Base-by-base conservation (phyloP, 2,113 vertebrate genomes). In the Tympanuchus pallidicinctus region DNA sequence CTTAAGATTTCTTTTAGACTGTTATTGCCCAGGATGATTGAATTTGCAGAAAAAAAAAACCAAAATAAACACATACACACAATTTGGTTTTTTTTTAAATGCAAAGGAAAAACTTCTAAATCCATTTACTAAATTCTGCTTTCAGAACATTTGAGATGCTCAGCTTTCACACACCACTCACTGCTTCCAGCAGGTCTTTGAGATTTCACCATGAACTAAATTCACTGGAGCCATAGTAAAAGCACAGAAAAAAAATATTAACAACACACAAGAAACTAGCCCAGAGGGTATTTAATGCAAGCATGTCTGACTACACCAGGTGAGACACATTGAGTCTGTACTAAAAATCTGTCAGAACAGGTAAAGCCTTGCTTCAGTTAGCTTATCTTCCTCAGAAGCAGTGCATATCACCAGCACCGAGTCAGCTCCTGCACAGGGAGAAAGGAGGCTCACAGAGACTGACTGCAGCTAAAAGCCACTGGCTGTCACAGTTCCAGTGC, bases 301-400 rank as follows among this genome's bases (percentile, higher is more conserved):
- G 71, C 5, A 6, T 2, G 10, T 74, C 78, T 75, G 76, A 86
- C 40, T 72, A 89, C n/a, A 48, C 20, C 72, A 81, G 87, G 71
- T 83, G 76, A 83, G 59, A 92, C 54, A 40, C 16, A 66, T 30
- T 43, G 54, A 78, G 40, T 50, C 75, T 63, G 45, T 56, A 64
- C 27, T 40, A 24, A 63, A 42, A 72, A 87, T 13, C 65, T 90
- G 69, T 92, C 88, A 92, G 88, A 47, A 40, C 25, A 32, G 20
- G 89, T 90, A 81, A 95, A 89, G 54, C 45, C 34, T 81, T 71
- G 63, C 87, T 77, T 80, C 84, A 86, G 73, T 56, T 73, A 21
- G 4, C 64, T 82, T 40, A 22, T 13, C 70, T 77, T 40, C 34
- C 66, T 47, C 59, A 21, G 10, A 65, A 38, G n/a, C 45, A 36